phyloP scores from a whole-genome alignment of 2,797 vertebrate species.

The Arctocebus calabarensis region DNA sequence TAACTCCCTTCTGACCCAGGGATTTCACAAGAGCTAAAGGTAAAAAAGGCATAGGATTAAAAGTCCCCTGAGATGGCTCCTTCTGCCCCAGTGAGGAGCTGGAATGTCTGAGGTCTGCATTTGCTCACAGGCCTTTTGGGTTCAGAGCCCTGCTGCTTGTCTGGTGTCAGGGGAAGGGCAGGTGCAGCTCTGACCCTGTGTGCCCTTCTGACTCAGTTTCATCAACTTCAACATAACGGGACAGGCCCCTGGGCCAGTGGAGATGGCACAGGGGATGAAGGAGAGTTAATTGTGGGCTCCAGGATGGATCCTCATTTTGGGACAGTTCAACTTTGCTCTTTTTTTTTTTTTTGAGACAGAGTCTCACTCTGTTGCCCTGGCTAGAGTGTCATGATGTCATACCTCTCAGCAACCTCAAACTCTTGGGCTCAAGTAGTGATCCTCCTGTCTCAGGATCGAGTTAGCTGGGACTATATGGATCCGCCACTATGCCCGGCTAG shows the following conservation, averaged over 20 bases:
- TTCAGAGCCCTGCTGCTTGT: background rate
- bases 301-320: background rate
- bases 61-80: background rate
- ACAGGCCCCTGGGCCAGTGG: too few species aligned
- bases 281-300: too few species aligned
- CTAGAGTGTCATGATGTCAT: too few species aligned
- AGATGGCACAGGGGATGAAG: background rate
- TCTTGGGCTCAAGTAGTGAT: too few species aligned
- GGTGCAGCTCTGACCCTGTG: background rate
- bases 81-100: background rate
- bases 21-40: background rate
- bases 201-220: background rate
- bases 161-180: rapidly evolving
- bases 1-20: background rate
- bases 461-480: too few species aligned
- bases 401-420: too few species aligned
- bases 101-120: background rate
- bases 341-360: too few species aligned
- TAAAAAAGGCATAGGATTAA: background rate
- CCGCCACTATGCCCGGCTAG: too few species aligned
- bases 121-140: background rate
- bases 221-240: background rate
- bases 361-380: too few species aligned
- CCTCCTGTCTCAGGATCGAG: too few species aligned
- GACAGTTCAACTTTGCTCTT: background rate